Percentiles rank a stretch among this genome's conserved stretches.
phyloP scores from a whole-genome alignment of 2,113 vertebrate species.

The Baryphthengus martii region DNA sequence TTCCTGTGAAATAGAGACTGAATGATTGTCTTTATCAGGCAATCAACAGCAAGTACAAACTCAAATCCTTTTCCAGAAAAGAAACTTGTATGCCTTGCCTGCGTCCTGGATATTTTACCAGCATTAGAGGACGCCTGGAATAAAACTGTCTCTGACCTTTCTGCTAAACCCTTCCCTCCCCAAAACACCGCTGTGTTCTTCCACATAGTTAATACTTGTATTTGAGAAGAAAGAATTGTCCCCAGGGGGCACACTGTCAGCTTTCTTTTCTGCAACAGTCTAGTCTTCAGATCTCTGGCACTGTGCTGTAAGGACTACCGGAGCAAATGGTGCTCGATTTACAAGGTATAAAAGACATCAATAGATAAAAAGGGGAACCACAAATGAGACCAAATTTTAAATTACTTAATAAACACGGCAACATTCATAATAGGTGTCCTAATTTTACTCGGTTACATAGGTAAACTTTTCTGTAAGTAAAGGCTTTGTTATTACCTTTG shows the following conservation, averaged over 20 bases:
- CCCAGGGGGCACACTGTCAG: conserved; percentile 5
- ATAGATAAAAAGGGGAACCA: not conserved
- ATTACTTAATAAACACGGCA: not conserved
- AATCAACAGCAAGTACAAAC: not conserved
- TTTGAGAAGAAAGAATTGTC: not conserved
- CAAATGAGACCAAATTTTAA: not conserved
- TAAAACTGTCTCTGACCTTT: not conserved
- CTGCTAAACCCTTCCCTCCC: not conserved
- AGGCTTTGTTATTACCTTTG: not conserved
- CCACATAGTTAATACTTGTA: not conserved
- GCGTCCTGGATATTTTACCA: not conserved
- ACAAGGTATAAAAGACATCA: not conserved
- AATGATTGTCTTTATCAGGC: not conserved
- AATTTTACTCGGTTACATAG: not conserved
- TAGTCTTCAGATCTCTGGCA: not conserved
- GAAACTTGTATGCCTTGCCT: accelerated
- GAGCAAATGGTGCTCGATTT: not conserved
- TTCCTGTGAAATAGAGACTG: not conserved
- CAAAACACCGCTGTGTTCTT: not conserved
- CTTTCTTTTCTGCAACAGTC: not conserved
- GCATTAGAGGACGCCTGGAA: not conserved
- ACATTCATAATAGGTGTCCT: not conserved
- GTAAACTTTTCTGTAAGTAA: not conserved
- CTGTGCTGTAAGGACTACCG: not conserved
- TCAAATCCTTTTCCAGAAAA: not conserved